phyloP scores from a whole-genome alignment of 1,140 invertebrate species.

The Drosophila leontia region DNA sequence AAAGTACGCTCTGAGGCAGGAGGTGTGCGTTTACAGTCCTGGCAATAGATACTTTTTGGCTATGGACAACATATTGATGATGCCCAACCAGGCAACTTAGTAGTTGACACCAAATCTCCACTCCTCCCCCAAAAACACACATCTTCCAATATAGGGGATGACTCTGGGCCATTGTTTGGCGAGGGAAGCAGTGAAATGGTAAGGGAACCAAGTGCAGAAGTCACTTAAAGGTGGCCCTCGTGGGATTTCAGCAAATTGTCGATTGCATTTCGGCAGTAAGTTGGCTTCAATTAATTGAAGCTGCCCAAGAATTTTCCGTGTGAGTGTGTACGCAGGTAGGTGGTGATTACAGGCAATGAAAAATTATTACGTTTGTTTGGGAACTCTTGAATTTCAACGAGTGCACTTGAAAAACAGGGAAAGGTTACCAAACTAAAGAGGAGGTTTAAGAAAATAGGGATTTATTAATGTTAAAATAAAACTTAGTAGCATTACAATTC shows the following conservation, averaged over 20 bases:
- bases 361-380: slow-evolving; percentile 11
- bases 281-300: slow-evolving; percentile 50
- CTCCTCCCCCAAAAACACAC: background rate
- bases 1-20: slow-evolving; percentile 46
- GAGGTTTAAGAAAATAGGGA: background rate
- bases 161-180: background rate
- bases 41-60: slow-evolving; percentile 65
- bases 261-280: slow-evolving; percentile 41
- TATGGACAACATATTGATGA: slow-evolving; percentile 68
- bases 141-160: slow-evolving; percentile 2
- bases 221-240: slow-evolving; percentile 46
- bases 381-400: background rate
- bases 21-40: slow-evolving; percentile 21
- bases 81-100: slow-evolving; percentile 15
- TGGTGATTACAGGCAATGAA: slow-evolving; percentile 18
- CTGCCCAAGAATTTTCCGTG: slow-evolving; percentile 5
- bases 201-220: slow-evolving; percentile 33
- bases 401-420: background rate
- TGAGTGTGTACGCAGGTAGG: background rate
- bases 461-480: background rate
- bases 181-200: background rate
- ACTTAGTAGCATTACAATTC: background rate
- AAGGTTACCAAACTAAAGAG: background rate
- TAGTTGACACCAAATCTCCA: slow-evolving; percentile 52
- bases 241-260: slow-evolving; percentile 50